A percentile compares a stretch with the other conserved stretches of the same genome.
These are phyloP conservation scores for Sepioteuthis lessoniana DNA, from an alignment of 2,888 invertebrate genomes.

Conservation along the genomic window DNA sequence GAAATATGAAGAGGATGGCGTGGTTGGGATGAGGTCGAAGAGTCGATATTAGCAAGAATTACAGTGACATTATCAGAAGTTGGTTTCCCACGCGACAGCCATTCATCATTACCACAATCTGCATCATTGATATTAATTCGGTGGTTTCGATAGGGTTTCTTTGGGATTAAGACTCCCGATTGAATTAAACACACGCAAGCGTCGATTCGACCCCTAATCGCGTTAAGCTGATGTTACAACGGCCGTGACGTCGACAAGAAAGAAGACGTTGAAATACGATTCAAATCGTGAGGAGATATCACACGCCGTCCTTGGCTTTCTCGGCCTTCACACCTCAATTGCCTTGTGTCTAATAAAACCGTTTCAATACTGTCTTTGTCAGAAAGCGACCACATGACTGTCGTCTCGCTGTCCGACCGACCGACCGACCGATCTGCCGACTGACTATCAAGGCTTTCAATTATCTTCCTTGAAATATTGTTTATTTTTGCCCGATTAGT, in stretches of 20 bases:
- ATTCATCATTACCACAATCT: not conserved
- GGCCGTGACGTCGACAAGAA: not conserved
- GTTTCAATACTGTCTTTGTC: not conserved
- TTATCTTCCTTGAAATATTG: not conserved
- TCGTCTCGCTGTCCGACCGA: not conserved
- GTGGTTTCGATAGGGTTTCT: not conserved
- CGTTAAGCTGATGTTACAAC: not conserved
- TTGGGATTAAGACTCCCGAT: not conserved
- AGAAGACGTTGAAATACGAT: not conserved
- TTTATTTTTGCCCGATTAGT: not conserved
- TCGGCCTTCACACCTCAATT: not conserved
- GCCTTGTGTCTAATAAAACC: not conserved
- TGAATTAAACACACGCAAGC: not conserved
- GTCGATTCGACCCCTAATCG: conserved; percentile 17
- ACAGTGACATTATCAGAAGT: not conserved
- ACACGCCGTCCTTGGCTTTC: not conserved
- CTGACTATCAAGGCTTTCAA: not conserved
- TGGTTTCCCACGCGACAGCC: not conserved
- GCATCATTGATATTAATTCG: not conserved
- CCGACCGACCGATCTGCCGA: not conserved
- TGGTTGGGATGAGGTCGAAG: not conserved
- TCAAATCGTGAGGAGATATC: not conserved
- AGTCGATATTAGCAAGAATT: not conserved
- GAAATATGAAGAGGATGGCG: not conserved
- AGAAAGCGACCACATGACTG: not conserved